phyloP scores from a whole-genome alignment of 2,113 vertebrate genomes.

The Toxotes jaculatrix region DNA sequence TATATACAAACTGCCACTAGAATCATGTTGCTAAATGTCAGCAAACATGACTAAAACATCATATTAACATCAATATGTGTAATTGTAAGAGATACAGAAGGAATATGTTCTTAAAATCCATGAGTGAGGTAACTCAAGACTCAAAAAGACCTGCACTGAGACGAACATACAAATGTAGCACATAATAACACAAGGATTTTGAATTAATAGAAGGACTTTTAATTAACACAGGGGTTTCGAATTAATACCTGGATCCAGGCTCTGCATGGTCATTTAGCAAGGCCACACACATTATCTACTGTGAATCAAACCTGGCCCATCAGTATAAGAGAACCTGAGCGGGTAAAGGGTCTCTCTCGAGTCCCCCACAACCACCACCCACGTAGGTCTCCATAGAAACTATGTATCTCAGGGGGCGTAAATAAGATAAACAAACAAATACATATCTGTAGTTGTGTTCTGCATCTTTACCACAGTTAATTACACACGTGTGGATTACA shows the following conservation, averaged over 20 bases:
- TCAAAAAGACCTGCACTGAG: background rate
- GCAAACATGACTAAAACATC: too few species aligned
- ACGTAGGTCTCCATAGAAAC: conserved; percentile 74
- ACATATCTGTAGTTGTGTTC: conserved; percentile 46
- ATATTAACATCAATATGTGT: too few species aligned
- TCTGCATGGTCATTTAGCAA: conserved; percentile 40
- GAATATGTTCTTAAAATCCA: background rate
- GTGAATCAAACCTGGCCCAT: conserved; percentile 7
- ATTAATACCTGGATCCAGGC: background rate
- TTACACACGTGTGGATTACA: conserved; percentile 33
- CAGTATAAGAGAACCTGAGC: conserved; percentile 37
- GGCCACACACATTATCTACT: conserved; percentile 23
- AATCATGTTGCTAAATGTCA: background rate
- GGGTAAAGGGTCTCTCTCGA: conserved; percentile 52
- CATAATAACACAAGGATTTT: conserved; percentile 3
- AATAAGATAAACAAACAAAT: conserved; percentile 60
- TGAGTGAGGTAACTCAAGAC: background rate
- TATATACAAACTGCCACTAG: too few species aligned
- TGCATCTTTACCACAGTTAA: conserved; percentile 55
- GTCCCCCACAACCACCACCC: conserved; percentile 56
- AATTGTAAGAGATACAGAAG: background rate
- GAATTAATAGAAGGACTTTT: conserved; percentile 2
- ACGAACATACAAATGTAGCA: background rate
- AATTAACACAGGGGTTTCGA: conserved; percentile 19
- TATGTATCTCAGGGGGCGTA: conserved; percentile 32